Evolutionary conservation across 64 coral and sea anemone species (phyloP).

Genomic region (Dendrophyllia cribrosa): DNA sequence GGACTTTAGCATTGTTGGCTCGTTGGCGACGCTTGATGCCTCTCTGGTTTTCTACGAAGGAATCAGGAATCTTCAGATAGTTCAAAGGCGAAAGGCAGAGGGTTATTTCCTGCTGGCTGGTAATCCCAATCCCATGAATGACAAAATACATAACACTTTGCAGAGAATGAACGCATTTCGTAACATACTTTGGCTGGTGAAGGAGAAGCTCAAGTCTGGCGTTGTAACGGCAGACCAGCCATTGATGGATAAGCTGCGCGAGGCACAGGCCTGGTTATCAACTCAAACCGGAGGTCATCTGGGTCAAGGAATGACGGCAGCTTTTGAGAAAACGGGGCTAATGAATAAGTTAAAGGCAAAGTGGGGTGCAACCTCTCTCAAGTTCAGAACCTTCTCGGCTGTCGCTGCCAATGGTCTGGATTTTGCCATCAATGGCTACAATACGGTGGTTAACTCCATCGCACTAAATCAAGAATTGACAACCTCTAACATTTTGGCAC

Average conservation of each 20-base stretch:
- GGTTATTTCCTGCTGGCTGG: too few species aligned
- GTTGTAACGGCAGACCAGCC: not conserved
- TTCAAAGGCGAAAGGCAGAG: too few species aligned
- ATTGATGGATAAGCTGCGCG: constrained; percentile 28
- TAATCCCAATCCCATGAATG: too few species aligned
- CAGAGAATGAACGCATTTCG: not conserved
- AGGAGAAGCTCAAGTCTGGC: constrained; percentile 13
- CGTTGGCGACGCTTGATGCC: too few species aligned
- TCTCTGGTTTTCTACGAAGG: too few species aligned
- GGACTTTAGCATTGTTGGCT: too few species aligned
- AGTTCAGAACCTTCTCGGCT: constrained; percentile 19
- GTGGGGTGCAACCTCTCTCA: constrained; percentile 22
- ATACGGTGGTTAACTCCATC: constrained; percentile 47
- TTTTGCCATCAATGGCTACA: constrained; percentile 41
- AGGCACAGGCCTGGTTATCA: constrained; percentile 52
- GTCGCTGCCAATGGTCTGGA: constrained; percentile 21
- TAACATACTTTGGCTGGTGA: constrained; percentile 15
- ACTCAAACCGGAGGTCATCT: constrained; percentile 52
- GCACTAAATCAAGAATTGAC: constrained; percentile 31
- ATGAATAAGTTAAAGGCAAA: constrained; percentile 20
- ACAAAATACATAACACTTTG: not conserved
- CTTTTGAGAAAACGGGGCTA: constrained; percentile 21
- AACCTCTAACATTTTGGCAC: constrained; percentile 19
- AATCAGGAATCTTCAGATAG: too few species aligned
- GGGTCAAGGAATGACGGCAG: constrained; percentile 5